Percentiles rank a stretch among this genome's conserved stretches.
Evolutionary conservation across 1,140 invertebrate genomes (phyloP).

Genomic region (Ceratosolen fusciceps): DNA sequence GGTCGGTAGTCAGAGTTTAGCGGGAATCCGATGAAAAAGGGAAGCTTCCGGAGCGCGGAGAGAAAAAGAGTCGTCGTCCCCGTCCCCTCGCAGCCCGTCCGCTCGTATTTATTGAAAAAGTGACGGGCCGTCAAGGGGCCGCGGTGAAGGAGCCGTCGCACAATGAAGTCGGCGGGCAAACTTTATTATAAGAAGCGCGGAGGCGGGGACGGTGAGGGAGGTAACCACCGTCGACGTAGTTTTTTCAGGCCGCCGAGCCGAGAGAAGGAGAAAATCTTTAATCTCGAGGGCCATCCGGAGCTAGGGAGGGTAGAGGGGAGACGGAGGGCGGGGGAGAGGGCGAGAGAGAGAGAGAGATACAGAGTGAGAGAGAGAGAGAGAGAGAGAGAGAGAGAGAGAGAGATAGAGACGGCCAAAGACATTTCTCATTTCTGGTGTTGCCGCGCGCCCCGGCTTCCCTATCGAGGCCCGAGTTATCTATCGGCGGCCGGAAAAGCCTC

Average conservation of each 20-base stretch:
- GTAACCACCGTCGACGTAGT: conserved; percentile 18
- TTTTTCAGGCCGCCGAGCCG: conserved; percentile 13
- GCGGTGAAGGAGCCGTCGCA: not conserved
- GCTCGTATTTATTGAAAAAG: conserved; percentile 43
- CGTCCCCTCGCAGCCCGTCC: too few relatives aligned
- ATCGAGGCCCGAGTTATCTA: conserved; percentile 68
- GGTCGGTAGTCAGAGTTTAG: not conserved
- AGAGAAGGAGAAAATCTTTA: conserved; percentile 42
- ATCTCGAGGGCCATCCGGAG: conserved; percentile 42
- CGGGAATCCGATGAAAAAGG: conserved; percentile 15
- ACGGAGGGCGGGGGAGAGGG: not conserved
- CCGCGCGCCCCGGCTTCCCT: conserved; percentile 51
- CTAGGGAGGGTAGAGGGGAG: not conserved
- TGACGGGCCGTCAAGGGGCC: conserved; percentile 29
- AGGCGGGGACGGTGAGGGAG: not conserved
- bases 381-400: too few relatives aligned
- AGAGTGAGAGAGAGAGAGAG: too few relatives aligned
- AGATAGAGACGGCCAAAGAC: conserved; percentile 57
- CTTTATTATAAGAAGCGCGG: conserved; percentile 47
- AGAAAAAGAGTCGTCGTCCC: not conserved
- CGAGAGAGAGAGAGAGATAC: too few relatives aligned
- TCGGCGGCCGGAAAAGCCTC: conserved; percentile 37
- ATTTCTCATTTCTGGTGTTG: conserved; percentile 70
- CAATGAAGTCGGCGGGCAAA: conserved; percentile 36
- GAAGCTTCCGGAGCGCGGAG: not conserved